Evolutionary conservation across 2,113 vertebrate genomes (phyloP).

Genomic region (Pachyramphus minor): DNA sequence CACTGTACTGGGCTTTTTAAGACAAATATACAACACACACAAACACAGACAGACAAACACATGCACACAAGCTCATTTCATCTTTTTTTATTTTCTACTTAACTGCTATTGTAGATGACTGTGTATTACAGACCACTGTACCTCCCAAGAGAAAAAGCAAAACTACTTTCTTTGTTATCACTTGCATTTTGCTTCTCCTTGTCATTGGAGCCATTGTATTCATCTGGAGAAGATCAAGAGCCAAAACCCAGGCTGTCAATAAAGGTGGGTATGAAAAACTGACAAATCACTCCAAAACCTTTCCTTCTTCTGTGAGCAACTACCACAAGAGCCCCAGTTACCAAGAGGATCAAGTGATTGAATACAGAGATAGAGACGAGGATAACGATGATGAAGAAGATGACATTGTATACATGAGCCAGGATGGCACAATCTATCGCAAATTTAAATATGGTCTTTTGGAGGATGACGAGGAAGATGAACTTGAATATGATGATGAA

Average conservation of each 20-base stretch:
- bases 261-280: conserved; percentile 81
- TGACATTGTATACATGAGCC: conserved; percentile 92
- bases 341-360: conserved; percentile 76
- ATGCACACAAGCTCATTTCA: background rate
- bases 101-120: conserved; percentile 74
- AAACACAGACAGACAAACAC: background rate
- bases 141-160: background rate
- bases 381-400: conserved; percentile 80
- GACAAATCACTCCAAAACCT: conserved; percentile 55
- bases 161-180: conserved; percentile 55
- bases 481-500: conserved; percentile 92
- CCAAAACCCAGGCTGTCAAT: conserved; percentile 44
- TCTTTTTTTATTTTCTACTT: background rate
- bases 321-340: conserved; percentile 64
- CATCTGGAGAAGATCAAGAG: conserved; percentile 70
- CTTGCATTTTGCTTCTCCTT: conserved; percentile 72
- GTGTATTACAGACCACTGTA: conserved; percentile 66
- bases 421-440: conserved; percentile 88
- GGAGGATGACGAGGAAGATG: conserved; percentile 81
- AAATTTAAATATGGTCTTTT: conserved; percentile 90
- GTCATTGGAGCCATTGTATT: conserved; percentile 69
- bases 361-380: conserved; percentile 79
- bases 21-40: background rate
- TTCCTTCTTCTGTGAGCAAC: conserved; percentile 56
- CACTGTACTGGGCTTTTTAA: background rate